Conservation (phyloP, 2,888 invertebrate genomes). For the Andrena marginata region DNA sequence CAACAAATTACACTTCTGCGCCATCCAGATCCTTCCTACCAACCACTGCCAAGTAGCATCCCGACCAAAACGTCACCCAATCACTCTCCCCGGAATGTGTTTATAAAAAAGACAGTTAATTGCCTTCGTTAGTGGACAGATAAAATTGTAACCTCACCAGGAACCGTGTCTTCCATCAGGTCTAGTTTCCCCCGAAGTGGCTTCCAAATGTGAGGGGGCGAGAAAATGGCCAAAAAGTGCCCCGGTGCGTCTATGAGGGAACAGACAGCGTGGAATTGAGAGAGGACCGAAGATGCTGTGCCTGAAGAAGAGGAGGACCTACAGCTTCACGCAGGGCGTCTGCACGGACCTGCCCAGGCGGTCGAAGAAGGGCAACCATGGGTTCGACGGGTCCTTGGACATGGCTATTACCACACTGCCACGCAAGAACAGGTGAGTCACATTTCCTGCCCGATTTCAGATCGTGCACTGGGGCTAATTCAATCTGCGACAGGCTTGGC, state of each 20-base stretch:
- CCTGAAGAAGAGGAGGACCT: slow-evolving; percentile 79
- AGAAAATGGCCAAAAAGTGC: slow-evolving; percentile 28
- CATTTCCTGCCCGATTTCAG: slow-evolving; percentile 43
- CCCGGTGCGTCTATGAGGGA: slow-evolving; percentile 39
- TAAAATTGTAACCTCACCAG: no score
- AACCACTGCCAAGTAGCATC: no score
- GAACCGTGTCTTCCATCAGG: slow-evolving; percentile 18
- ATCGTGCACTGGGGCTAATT: slow-evolving; percentile 10
- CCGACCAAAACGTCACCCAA: no score
- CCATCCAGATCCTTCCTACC: no score
- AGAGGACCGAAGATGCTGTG: slow-evolving; percentile 75
- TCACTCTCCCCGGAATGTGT: no score
- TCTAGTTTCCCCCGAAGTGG: slow-evolving; percentile 12
- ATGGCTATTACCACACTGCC: slow-evolving; percentile 78
- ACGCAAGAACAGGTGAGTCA: slow-evolving; percentile 78
- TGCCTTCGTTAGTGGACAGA: no score
- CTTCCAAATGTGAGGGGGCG: not conserved
- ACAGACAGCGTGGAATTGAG: not conserved
- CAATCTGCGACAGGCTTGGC: not conserved
- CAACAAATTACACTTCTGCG: not conserved
- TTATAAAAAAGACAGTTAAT: no score
- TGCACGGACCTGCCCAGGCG: slow-evolving; percentile 72
- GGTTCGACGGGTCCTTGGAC: slow-evolving; percentile 74
- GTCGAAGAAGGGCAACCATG: slow-evolving; percentile 72
- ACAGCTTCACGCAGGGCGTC: slow-evolving; percentile 80